phyloP scores from a whole-genome alignment of 2,797 vertebrate species.

The Mastacembelus armatus region DNA sequence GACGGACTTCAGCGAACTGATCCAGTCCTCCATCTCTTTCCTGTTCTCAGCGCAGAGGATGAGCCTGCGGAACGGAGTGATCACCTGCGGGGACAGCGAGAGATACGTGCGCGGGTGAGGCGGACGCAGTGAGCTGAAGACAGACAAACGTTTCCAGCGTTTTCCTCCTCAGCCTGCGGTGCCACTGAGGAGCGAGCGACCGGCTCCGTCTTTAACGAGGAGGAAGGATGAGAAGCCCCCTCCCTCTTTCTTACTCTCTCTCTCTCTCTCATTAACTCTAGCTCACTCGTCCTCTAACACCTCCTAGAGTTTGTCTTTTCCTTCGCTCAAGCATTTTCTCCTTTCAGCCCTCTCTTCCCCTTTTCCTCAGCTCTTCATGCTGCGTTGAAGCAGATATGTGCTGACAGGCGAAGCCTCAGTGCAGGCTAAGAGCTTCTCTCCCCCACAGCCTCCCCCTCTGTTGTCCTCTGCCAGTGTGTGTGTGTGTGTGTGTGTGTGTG shows the following conservation, averaged over 20 bases:
- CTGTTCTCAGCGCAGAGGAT: slow-evolving; percentile 92
- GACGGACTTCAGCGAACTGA: slow-evolving; percentile 92
- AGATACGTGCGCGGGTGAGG: slow-evolving; percentile 23
- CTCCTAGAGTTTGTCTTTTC: slow-evolving; percentile 59
- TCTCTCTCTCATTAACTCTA: slow-evolving; percentile 60
- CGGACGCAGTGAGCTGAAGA: slow-evolving; percentile 12
- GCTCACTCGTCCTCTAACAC: slow-evolving; percentile 63
- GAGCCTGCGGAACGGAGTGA: slow-evolving; percentile 93
- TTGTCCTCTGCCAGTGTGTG: not conserved
- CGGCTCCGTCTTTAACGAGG: slow-evolving; percentile 70
- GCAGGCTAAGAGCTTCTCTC: slow-evolving; percentile 73
- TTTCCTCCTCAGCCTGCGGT: slow-evolving; percentile 60
- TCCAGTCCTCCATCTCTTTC: slow-evolving; percentile 99
- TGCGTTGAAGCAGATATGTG: slow-evolving; percentile 75
- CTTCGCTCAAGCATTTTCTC: slow-evolving; percentile 29
- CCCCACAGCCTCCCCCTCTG: not conserved
- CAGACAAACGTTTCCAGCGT: slow-evolving; percentile 42
- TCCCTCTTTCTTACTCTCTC: slow-evolving; percentile 42
- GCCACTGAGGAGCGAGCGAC: slow-evolving; percentile 62
- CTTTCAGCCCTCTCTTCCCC: slow-evolving; percentile 22
- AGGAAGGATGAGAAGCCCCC: slow-evolving; percentile 58
- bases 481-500: slow-evolving; percentile 25
- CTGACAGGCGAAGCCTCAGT: slow-evolving; percentile 77
- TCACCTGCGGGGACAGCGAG: slow-evolving; percentile 84
- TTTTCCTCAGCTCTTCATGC: slow-evolving; percentile 36